These are phyloP conservation scores for Marasmarcha lunaedactyla DNA, from an alignment of 2,888 invertebrate species.

Conservation along the genomic window DNA sequence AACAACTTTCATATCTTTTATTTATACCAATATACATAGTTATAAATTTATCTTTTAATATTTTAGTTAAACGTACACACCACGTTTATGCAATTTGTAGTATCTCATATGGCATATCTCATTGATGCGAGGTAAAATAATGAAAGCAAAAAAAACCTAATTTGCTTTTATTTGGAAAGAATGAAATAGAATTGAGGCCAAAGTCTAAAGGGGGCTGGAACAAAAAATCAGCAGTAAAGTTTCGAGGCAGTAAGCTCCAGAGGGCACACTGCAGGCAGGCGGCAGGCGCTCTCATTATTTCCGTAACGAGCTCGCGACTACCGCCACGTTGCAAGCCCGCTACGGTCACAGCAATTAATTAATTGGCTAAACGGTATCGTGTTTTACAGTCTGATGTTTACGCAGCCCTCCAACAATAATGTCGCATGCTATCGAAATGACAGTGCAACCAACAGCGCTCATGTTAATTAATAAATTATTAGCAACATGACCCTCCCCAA, in stretches of 20 bases:
- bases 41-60: no score
- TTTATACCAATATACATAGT: no score
- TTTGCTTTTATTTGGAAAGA: no score
- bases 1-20: no score
- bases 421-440: constrained; percentile 49
- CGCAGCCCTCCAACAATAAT: constrained; percentile 61
- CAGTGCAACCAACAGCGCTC: constrained; percentile 37
- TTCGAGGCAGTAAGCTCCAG: constrained; percentile 22
- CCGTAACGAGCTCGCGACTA: constrained; percentile 57
- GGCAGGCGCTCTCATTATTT: constrained; percentile 51
- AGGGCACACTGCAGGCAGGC: constrained; percentile 27
- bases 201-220: background rate
- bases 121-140: no score
- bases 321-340: constrained; percentile 28
- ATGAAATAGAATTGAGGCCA: background rate
- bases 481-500: constrained; percentile 45
- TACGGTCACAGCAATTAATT: constrained; percentile 60
- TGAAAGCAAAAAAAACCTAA: no score
- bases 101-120: no score
- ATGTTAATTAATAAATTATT: constrained; percentile 62
- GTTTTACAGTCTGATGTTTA: constrained; percentile 66
- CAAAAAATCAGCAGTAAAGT: background rate
- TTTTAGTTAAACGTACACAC: no score
- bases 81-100: no score
- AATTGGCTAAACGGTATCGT: constrained; percentile 65